Evolutionary conservation across 1,140 invertebrate species (phyloP).

Genomic region (Nasonia giraulti): DNA sequence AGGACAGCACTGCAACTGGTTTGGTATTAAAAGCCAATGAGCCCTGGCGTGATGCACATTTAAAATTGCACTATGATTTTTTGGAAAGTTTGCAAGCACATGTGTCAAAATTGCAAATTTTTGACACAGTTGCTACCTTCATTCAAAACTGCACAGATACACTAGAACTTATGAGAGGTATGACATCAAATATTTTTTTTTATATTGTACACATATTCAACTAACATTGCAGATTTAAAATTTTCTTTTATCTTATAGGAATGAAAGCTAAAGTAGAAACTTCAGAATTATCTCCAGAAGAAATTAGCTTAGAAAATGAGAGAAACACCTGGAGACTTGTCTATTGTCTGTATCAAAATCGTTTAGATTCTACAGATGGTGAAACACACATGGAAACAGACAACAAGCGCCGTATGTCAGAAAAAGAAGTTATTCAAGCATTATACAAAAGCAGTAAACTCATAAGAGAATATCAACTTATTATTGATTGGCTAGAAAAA

Average conservation of each 20-base stretch:
- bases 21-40: slow-evolving; percentile 70
- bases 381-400: slow-evolving; percentile 74
- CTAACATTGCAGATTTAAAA: neutral
- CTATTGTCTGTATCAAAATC: slow-evolving; percentile 86
- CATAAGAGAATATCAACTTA: slow-evolving; percentile 86
- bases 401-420: slow-evolving; percentile 68
- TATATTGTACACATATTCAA: slow-evolving; percentile 51
- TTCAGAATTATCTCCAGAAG: slow-evolving; percentile 64
- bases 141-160: slow-evolving; percentile 76
- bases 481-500: slow-evolving; percentile 95
- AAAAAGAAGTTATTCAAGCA: slow-evolving; percentile 79
- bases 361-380: slow-evolving; percentile 71
- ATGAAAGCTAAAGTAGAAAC: slow-evolving; percentile 78
- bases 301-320: slow-evolving; percentile 81
- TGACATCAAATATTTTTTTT: neutral
- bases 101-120: slow-evolving; percentile 73
- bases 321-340: slow-evolving; percentile 91
- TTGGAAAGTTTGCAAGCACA: slow-evolving; percentile 76
- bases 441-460: slow-evolving; percentile 80
- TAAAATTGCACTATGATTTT: slow-evolving; percentile 77
- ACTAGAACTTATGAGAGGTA: slow-evolving; percentile 71
- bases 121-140: slow-evolving; percentile 77
- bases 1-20: slow-evolving; percentile 70
- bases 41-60: slow-evolving; percentile 73
- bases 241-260: slow-evolving; percentile 70